These are phyloP conservation scores for Eutolmus rufibarbis DNA, from an alignment of 2,888 invertebrate genomes.

Conservation along the genomic window DNA sequence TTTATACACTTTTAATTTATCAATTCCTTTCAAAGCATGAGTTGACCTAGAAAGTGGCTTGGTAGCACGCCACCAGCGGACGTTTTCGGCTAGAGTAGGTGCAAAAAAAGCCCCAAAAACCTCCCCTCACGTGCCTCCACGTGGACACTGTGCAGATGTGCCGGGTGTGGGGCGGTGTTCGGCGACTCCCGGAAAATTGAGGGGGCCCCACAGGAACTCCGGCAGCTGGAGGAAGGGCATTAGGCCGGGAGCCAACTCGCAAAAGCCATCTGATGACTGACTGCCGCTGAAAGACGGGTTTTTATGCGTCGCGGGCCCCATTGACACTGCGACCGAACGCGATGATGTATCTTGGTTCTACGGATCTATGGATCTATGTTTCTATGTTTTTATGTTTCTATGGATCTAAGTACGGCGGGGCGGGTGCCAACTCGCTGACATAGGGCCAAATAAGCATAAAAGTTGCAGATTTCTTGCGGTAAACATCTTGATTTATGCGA, in stretches of 20 bases:
- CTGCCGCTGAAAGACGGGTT: neutral
- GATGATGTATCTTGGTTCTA: neutral
- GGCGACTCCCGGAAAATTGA: neutral
- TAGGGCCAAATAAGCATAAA: constrained; percentile 11
- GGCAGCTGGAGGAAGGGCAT: neutral
- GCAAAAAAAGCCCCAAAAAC: neutral
- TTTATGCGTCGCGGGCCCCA: neutral
- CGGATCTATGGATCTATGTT: too few species aligned
- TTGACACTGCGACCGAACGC: neutral
- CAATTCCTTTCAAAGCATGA: constrained; percentile 21
- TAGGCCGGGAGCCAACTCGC: constrained; percentile 9
- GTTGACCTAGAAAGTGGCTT: neutral
- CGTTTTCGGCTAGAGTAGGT: neutral
- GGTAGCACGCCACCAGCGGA: neutral
- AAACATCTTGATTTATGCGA: constrained; percentile 34
- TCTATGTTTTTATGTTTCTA: too few species aligned
- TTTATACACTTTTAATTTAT: constrained; percentile 10
- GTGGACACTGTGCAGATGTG: neutral
- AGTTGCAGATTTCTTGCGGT: constrained; percentile 33
- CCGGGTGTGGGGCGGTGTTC: neutral
- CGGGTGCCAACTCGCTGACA: constrained; percentile 13
- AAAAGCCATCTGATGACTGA: neutral
- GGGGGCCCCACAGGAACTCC: neutral
- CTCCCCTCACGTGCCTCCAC: neutral
- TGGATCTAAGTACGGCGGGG: neutral